phyloP scores from a whole-genome alignment of 2,888 invertebrate genomes.

The Eumerus sabulonum region DNA sequence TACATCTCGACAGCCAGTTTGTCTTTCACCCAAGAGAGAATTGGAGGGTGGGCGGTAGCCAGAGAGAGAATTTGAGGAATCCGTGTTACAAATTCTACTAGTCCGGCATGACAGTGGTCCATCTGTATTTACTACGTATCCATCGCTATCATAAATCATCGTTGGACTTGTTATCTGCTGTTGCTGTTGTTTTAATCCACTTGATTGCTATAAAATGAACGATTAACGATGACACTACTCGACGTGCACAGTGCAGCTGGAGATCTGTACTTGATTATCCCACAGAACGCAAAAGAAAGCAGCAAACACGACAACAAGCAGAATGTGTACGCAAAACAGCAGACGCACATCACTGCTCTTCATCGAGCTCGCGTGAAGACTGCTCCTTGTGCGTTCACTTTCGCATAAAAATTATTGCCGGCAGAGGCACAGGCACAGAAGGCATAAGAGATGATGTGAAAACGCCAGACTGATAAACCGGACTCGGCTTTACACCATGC shows the following conservation, averaged over 20 bases:
- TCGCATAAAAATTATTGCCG: too few species aligned
- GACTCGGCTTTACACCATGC: background rate
- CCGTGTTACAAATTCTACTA: slow-evolving; percentile 10
- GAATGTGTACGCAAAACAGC: background rate
- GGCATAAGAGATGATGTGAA: too few species aligned
- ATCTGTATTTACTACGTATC: too few species aligned
- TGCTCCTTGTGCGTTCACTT: slow-evolving; percentile 50
- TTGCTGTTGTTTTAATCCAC: slow-evolving; percentile 24
- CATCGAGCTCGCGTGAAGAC: slow-evolving; percentile 50
- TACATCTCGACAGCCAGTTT: slow-evolving; percentile 19
- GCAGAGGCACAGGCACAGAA: too few species aligned
- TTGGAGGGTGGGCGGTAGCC: slow-evolving; percentile 26
- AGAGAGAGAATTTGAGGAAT: slow-evolving; percentile 32
- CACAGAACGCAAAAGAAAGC: slow-evolving; percentile 9
- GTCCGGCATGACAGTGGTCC: slow-evolving; percentile 31
- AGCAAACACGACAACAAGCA: background rate
- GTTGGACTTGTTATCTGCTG: slow-evolving; percentile 32
- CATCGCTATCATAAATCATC: slow-evolving; percentile 52
- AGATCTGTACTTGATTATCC: slow-evolving; percentile 48
- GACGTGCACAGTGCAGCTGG: slow-evolving; percentile 5
- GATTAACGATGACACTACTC: slow-evolving; percentile 51
- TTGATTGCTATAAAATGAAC: slow-evolving; percentile 52
- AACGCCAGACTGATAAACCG: too few species aligned
- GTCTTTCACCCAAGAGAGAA: slow-evolving; percentile 30
- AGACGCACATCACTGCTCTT: slow-evolving; percentile 47